A percentile compares a stretch with the other conserved stretches of the same genome.
These are phyloP conservation scores for Drosophila macrospina DNA, from an alignment of 2,888 invertebrate genomes.

Conservation along the genomic window DNA sequence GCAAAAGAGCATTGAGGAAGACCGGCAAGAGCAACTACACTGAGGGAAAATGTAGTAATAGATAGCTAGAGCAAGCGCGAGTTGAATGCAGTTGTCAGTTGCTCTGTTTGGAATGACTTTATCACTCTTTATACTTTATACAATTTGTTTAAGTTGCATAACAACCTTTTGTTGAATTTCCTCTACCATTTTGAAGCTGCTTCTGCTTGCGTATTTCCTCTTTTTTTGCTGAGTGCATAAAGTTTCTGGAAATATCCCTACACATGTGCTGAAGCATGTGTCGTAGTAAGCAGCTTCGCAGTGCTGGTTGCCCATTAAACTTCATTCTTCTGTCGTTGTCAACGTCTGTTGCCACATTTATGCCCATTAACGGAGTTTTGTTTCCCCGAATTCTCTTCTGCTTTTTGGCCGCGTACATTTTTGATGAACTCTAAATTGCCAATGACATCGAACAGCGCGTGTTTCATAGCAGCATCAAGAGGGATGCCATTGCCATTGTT, in stretches of 20 bases:
- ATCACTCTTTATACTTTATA: too few relatives aligned
- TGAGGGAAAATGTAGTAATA: slow-evolving; percentile 6
- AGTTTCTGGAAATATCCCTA: slow-evolving; percentile 20
- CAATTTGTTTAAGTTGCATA: too few relatives aligned
- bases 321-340: slow-evolving; percentile 66
- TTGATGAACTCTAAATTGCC: slow-evolving; percentile 74
- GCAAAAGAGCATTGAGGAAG: neutral
- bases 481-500: neutral
- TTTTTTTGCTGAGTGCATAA: slow-evolving; percentile 31
- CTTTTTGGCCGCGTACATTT: slow-evolving; percentile 59
- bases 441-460: slow-evolving; percentile 69
- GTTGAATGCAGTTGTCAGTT: too few relatives aligned
- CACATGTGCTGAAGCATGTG: neutral
- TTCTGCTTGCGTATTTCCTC: neutral
- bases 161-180: neutral
- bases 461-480: slow-evolving; percentile 34
- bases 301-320: slow-evolving; percentile 52
- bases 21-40: slow-evolving; percentile 32
- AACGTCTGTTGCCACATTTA: slow-evolving; percentile 65
- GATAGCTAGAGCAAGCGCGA: too few relatives aligned
- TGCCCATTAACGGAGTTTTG: slow-evolving; percentile 71
- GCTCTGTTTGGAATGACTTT: too few relatives aligned
- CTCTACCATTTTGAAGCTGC: neutral
- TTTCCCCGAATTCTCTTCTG: slow-evolving; percentile 46
- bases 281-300: slow-evolving; percentile 11